Base-by-base conservation (phyloP, 2,797 vertebrate genomes). In the Paramormyrops hopkinsi region DNA sequence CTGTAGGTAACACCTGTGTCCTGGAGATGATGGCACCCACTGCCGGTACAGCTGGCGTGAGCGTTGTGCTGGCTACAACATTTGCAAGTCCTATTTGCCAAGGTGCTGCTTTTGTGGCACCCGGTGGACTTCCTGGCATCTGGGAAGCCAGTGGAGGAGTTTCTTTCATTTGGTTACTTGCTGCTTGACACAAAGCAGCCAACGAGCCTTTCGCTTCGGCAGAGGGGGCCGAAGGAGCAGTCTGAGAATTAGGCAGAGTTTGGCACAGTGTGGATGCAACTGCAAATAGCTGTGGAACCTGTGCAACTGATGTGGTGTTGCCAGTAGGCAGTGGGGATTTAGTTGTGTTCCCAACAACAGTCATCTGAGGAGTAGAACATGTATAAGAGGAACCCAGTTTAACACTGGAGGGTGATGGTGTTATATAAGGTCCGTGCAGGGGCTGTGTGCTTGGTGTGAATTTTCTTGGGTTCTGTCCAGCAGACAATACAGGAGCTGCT, bases 1-100 rank as follows among this genome's bases (percentile, higher is more conserved):
- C 91, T 56, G 94, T 93, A 22, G 95, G 93, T 19, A 94, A 85
- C 22, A 92, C 91, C 90, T 93, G 94, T 59, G 93, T 93, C 76
- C 90, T 90, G 12, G 91, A 90, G 44, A 94, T 89, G n/a, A 91
- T 90, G 69, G 91, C 65, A 44, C 92, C 91, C 37, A 91, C 86
- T 53, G 93, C 86, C 51, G 94, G 93, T 85, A 93, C 11, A 3
- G 90, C 56, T 11, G 92, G 82, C 29, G 92, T 59, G 12, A 88
- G 62, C 2, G 91, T 93, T 50, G 93, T 92, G 91, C 91, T 93
- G 33, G 92, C 37, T 46, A 91, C 56, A 29, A 91, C 53, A 48
- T 50, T 92, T 87, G 87, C 51, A 73, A 90, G 89, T 90, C 92
- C 93, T 12, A 90, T 88, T 29, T 92, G 92, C 44, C 92, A 54